These are phyloP conservation scores for Channa maculata DNA, from an alignment of 2,113 vertebrate species.

Conservation along the genomic window DNA sequence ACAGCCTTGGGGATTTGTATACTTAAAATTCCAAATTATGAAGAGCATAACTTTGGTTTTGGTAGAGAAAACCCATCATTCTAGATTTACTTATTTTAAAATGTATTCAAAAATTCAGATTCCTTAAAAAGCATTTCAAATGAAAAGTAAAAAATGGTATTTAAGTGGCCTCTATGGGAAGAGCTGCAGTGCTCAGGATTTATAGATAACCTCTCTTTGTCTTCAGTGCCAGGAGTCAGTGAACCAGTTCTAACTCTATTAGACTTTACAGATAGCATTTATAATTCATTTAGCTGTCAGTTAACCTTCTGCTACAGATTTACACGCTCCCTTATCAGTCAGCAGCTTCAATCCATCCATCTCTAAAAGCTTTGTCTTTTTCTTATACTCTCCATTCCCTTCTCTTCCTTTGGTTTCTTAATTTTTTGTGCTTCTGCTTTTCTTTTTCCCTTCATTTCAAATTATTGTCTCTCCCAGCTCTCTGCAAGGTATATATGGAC, in stretches of 20 bases:
- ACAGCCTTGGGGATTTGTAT: too few species aligned
- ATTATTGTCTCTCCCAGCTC: not conserved
- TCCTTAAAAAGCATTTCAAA: not conserved
- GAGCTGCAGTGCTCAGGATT: constrained; percentile 20
- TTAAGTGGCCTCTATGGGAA: not conserved
- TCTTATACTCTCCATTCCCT: not conserved
- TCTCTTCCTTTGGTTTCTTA: not conserved
- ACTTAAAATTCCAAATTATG: too few species aligned
- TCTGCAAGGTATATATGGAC: constrained; percentile 6
- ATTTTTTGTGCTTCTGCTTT: not conserved
- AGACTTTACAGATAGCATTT: constrained; percentile 53
- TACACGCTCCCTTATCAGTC: constrained; percentile 28
- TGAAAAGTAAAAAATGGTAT: too few species aligned
- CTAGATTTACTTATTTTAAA: not conserved
- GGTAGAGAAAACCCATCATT: not conserved
- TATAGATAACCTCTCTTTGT: constrained; percentile 21
- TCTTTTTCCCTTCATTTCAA: constrained; percentile 7
- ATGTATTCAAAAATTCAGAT: not conserved
- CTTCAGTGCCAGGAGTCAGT: constrained; percentile 18
- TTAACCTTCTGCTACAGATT: constrained; percentile 46
- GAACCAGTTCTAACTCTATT: constrained; percentile 43
- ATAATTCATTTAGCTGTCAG: constrained; percentile 65
- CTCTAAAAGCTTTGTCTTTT: constrained; percentile 9
- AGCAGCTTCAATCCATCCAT: constrained; percentile 31
- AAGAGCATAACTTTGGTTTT: not conserved